Conservation (phyloP, 1,140 invertebrate genomes). For the Nephila pilipes region DNA sequence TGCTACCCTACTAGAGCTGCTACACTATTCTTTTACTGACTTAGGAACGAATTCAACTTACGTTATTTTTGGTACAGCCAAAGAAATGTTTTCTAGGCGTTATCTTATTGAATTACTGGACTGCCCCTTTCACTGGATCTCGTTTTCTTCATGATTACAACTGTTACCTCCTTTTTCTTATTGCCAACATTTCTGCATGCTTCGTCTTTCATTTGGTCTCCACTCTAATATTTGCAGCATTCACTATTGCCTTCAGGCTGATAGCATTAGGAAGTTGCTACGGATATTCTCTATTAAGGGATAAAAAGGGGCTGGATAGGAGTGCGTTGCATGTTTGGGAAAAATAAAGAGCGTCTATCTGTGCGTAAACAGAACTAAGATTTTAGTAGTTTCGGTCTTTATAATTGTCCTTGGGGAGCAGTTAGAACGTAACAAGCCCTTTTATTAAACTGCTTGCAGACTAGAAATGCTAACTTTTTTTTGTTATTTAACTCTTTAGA, state of each 20-base stretch:
- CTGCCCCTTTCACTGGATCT: background rate
- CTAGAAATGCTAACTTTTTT: too few relatives aligned
- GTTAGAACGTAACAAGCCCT: background rate
- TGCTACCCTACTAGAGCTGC: background rate
- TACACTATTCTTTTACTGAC: background rate
- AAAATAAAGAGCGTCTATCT: background rate
- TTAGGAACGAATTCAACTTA: background rate
- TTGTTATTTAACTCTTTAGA: too few relatives aligned
- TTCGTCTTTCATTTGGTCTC: background rate
- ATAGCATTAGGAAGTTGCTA: background rate
- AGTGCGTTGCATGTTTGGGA: background rate
- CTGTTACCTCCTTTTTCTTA: background rate
- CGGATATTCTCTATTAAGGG: background rate
- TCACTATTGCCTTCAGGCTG: background rate
- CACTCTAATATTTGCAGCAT: background rate
- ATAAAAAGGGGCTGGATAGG: background rate
- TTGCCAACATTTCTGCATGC: background rate
- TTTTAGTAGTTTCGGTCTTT: background rate
- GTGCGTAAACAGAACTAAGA: background rate
- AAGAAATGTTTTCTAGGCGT: background rate
- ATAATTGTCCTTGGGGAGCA: background rate
- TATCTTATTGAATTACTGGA: conserved; percentile 12
- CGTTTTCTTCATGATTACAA: background rate
- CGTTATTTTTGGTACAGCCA: background rate
- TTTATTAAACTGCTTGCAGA: too few relatives aligned